These are phyloP conservation scores for Metopolophium dirhodum DNA, from an alignment of 1,140 invertebrate genomes.

Conservation along the genomic window DNA sequence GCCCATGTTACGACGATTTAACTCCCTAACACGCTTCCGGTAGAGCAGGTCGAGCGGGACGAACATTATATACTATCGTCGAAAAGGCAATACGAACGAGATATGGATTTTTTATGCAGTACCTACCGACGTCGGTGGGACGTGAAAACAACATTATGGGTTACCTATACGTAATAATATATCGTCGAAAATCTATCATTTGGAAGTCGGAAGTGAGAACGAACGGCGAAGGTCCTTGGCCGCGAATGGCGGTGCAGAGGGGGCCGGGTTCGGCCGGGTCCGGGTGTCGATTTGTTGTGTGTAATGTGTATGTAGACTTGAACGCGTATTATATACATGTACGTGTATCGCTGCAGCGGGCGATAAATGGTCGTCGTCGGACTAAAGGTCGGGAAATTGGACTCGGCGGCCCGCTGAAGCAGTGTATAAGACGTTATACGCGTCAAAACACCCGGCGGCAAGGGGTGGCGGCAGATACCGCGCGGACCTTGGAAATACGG, in stretches of 20 bases:
- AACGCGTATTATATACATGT: background rate
- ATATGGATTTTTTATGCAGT: slow-evolving; percentile 3
- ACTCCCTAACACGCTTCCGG: background rate
- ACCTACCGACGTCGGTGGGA: background rate
- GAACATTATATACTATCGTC: background rate
- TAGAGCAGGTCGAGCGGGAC: background rate
- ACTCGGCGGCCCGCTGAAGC: background rate
- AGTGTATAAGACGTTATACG: background rate
- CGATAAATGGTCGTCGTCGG: background rate
- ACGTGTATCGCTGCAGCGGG: background rate
- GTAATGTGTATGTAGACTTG: background rate
- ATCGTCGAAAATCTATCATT: background rate
- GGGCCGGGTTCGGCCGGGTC: too few species aligned
- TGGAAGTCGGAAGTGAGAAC: background rate
- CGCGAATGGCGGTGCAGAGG: background rate
- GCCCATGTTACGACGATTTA: background rate
- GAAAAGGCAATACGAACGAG: background rate
- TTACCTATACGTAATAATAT: background rate
- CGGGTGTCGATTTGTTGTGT: background rate
- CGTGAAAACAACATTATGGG: background rate
- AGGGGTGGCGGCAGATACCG: background rate
- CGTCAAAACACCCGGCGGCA: background rate
- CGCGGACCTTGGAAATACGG: background rate
- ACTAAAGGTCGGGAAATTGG: background rate
- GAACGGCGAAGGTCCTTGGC: background rate